Base-by-base conservation (phyloP, 92 coral and sea anemone genomes). In the Porites evermanni region DNA sequence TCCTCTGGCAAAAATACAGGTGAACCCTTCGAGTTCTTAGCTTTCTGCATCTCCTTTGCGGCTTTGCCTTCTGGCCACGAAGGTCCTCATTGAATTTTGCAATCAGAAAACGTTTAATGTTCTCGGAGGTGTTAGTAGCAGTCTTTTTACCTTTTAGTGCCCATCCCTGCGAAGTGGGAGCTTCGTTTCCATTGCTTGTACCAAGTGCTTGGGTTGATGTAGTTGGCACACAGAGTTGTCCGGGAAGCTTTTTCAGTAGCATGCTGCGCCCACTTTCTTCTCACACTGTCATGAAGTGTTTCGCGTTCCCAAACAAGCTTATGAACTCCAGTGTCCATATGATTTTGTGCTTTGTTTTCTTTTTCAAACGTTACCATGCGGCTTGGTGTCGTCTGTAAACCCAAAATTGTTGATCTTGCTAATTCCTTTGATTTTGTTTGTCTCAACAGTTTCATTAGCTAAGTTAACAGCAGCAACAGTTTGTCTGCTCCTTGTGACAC, bases 291-390 rank as follows among this genome's bases (percentile, higher is more conserved):
- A 51, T 86, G 86, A 72, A 79, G 69, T 16, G 90, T 78, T 63
- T 84, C 87, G n/a, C 53, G 70, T 52, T 89, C 90, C 64, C 80
- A 58, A 69, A 67, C 87, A 18, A 72, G 86, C 26, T 58, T 64
- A 53, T 89, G 90, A 53, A 29, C 70, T 19, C 93, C 92, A 13
- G 89, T 89, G 77, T 89, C 89, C 92, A 89, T 84, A 24, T 89
- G 86, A 20, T 13, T 53, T 44, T 90, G 77, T 4, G 86, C 87
- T 8, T 90, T 79, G 66, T 63, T 67, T 60, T 74, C 70, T 29
- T 74, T 77, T 72, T 44, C 72, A 59, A 86, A 86, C 9, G 83
- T 85, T 38, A 85, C 60, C 19, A 88, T 74, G 70, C 90, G 79
- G 10, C 81, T 72, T 38, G 80, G 72, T 24, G 81, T 3, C 72